These are phyloP conservation scores for Psilopsiagon aurifrons DNA, from an alignment of 2,113 vertebrate species.

Conservation along the genomic window DNA sequence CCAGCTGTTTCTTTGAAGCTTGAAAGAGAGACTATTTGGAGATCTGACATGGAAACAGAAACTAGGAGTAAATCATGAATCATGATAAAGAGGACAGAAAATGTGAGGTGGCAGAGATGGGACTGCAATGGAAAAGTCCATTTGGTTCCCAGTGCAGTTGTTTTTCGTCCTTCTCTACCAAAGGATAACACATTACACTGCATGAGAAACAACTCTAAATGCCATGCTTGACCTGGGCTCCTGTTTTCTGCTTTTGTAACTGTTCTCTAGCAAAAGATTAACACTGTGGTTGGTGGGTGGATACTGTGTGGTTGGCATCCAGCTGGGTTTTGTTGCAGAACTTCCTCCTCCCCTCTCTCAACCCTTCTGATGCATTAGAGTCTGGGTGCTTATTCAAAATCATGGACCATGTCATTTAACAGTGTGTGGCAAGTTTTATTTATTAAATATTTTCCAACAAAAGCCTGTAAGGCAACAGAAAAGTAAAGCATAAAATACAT, in stretches of 20 bases:
- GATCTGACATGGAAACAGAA: neutral
- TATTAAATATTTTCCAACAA: slow-evolving; percentile 45
- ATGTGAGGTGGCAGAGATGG: neutral
- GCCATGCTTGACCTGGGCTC: neutral
- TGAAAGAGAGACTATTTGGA: neutral
- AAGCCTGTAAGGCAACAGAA: slow-evolving; percentile 35
- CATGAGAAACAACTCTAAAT: neutral
- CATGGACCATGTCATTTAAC: slow-evolving; percentile 26
- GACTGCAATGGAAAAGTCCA: neutral
- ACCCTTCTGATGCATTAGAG: slow-evolving; percentile 5
- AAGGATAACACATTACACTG: neutral
- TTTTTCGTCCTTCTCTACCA: neutral
- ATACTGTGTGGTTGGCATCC: neutral
- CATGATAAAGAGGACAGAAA: rapidly evolving
- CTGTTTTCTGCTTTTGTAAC: neutral
- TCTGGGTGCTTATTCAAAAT: neutral
- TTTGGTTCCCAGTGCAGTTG: neutral
- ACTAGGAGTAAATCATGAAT: neutral
- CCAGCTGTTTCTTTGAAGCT: neutral
- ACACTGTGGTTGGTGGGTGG: neutral
- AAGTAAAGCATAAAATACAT: slow-evolving; percentile 39
- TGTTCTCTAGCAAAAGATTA: neutral
- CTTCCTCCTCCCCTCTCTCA: neutral
- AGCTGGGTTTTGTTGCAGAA: neutral
- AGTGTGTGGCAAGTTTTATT: slow-evolving; percentile 35